Percentiles rank a stretch among this genome's conserved stretches.
Evolutionary conservation across 2,888 invertebrate genomes (phyloP).

Genomic region (Exocentrus adspersus): DNA sequence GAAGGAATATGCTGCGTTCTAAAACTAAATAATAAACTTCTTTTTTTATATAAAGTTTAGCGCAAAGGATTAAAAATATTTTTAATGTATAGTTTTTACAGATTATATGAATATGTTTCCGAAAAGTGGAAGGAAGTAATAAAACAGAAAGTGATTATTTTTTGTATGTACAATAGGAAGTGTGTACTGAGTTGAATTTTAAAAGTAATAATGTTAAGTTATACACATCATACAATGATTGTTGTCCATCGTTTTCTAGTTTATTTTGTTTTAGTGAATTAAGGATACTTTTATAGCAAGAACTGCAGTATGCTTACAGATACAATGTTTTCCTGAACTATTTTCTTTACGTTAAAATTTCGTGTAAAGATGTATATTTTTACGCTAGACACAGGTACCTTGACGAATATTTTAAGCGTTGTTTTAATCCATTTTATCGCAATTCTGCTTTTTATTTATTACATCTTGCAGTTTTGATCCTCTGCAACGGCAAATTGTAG

Average conservation of each 20-base stretch:
- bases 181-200: slow-evolving; percentile 17
- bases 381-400: slow-evolving; percentile 13
- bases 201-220: slow-evolving; percentile 9
- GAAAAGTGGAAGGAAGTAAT: slow-evolving; percentile 22
- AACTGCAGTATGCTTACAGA: background rate
- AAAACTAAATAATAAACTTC: slow-evolving; percentile 26
- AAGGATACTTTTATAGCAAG: slow-evolving; percentile 12
- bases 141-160: slow-evolving; percentile 17
- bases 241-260: background rate
- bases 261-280: too few relatives aligned
- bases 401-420: slow-evolving; percentile 19
- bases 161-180: slow-evolving; percentile 5
- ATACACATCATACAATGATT: slow-evolving; percentile 1
- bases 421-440: slow-evolving; percentile 1
- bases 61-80: slow-evolving; percentile 19
- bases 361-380: slow-evolving; percentile 6
- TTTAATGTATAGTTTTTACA: slow-evolving; percentile 28
- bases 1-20: slow-evolving; percentile 35
- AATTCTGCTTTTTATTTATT: slow-evolving; percentile 21
- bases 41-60: background rate
- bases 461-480: too few relatives aligned
- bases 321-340: background rate
- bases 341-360: background rate
- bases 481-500: too few relatives aligned
- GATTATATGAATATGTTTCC: slow-evolving; percentile 28